Conservation (phyloP, 2,113 vertebrate genomes). For the Nannobrachium achirus region DNA sequence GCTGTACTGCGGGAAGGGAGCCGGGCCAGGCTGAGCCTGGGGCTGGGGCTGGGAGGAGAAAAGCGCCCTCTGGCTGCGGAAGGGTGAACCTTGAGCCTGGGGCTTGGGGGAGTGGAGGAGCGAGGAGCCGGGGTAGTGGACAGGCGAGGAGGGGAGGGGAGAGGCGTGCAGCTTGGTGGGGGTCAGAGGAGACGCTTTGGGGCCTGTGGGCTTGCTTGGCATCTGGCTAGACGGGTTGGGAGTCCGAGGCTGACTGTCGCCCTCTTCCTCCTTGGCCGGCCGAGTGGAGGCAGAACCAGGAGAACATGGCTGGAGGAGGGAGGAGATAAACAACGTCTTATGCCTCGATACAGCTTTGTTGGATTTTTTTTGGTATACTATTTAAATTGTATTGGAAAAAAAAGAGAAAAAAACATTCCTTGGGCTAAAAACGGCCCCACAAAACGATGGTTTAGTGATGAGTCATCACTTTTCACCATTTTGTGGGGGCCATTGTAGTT, state of each 20-base stretch:
- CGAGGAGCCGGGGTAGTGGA: slow-evolving; percentile 68
- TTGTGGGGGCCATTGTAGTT: too few species aligned
- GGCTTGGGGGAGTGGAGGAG: slow-evolving; percentile 79
- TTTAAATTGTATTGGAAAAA: too few species aligned
- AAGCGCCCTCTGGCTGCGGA: slow-evolving; percentile 77
- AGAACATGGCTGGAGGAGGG: slow-evolving; percentile 70
- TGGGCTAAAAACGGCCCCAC: too few species aligned
- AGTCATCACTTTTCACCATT: too few species aligned
- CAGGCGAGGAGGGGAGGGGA: slow-evolving; percentile 64
- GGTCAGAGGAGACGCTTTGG: slow-evolving; percentile 71
- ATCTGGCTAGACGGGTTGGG: slow-evolving; percentile 50
- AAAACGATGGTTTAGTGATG: too few species aligned
- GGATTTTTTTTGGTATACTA: too few species aligned
- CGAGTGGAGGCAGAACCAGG: slow-evolving; percentile 62
- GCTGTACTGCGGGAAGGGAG: slow-evolving; percentile 69
- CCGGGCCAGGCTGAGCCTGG: slow-evolving; percentile 49
- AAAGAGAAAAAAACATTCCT: too few species aligned
- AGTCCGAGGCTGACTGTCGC: slow-evolving; percentile 63
- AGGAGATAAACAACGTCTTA: background rate
- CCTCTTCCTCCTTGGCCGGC: slow-evolving; percentile 74
- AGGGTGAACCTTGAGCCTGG: slow-evolving; percentile 77
- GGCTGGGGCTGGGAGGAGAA: slow-evolving; percentile 66
- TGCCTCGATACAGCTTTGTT: background rate
- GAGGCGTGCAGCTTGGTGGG: slow-evolving; percentile 73
- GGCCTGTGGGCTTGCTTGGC: slow-evolving; percentile 58